Evolutionary conservation across 2,888 invertebrate genomes (phyloP).

Genomic region (Willowsia nigromaculata): DNA sequence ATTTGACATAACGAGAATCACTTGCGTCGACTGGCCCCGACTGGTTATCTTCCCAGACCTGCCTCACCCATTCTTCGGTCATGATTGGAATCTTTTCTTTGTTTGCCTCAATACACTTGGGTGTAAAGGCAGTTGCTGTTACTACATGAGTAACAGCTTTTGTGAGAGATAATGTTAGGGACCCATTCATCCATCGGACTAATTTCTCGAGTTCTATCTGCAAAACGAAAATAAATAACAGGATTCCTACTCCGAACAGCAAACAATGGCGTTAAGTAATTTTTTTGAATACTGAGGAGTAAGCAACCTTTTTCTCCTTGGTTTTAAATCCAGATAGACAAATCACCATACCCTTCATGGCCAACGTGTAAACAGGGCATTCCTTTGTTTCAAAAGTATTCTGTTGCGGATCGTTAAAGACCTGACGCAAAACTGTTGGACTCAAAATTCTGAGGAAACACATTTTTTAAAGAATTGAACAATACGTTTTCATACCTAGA

Average conservation of each 20-base stretch:
- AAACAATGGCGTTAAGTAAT: background rate
- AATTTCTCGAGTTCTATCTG: slow-evolving; percentile 39
- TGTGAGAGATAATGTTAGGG: slow-evolving; percentile 51
- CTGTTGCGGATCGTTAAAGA: slow-evolving; percentile 28
- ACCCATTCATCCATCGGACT: slow-evolving; percentile 73
- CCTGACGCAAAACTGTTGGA: slow-evolving; percentile 84
- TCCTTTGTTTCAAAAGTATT: slow-evolving; percentile 86
- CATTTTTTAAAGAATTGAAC: too few relatives aligned
- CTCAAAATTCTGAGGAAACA: slow-evolving; percentile 88
- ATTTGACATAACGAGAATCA: slow-evolving; percentile 84
- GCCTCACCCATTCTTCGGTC: slow-evolving; percentile 89
- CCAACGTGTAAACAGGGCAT: slow-evolving; percentile 89
- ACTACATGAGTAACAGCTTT: slow-evolving; percentile 76
- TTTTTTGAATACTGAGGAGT: background rate
- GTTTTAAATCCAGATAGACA: slow-evolving; percentile 84
- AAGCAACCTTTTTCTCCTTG: slow-evolving; percentile 49
- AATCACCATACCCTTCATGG: slow-evolving; percentile 88
- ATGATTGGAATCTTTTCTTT: slow-evolving; percentile 87
- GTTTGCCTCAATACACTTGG: slow-evolving; percentile 84
- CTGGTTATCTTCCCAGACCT: slow-evolving; percentile 89
- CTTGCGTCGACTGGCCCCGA: slow-evolving; percentile 84
- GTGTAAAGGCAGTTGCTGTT: slow-evolving; percentile 47
- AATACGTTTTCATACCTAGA: too few relatives aligned
- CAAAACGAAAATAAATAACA: background rate
- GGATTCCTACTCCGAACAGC: background rate